Percentiles rank a stretch among this genome's conserved stretches.
phyloP scores from a whole-genome alignment of 2,888 invertebrate genomes.

The Noctua pronuba region DNA sequence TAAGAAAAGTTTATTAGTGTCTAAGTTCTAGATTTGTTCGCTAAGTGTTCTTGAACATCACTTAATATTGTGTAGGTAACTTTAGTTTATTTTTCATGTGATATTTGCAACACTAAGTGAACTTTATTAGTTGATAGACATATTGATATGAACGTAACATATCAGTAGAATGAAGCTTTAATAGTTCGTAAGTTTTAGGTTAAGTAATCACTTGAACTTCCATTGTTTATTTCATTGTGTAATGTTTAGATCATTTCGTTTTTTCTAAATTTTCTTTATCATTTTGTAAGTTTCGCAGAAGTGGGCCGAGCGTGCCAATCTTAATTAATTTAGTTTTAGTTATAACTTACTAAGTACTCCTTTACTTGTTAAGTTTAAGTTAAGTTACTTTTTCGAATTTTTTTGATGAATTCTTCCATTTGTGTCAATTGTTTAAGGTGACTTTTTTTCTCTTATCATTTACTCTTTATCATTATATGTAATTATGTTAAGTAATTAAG shows the following conservation, averaged over 20 bases:
- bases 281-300: slow-evolving; percentile 69
- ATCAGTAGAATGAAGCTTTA: slow-evolving; percentile 80
- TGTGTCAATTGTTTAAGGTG: slow-evolving; percentile 75
- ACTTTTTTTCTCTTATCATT: slow-evolving; percentile 56
- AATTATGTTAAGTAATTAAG: slow-evolving; percentile 45
- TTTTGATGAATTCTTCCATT: slow-evolving; percentile 80
- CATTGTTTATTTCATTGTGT: slow-evolving; percentile 34
- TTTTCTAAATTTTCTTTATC: slow-evolving; percentile 63
- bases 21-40: slow-evolving; percentile 41
- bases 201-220: slow-evolving; percentile 44
- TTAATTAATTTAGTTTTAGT: slow-evolving; percentile 67
- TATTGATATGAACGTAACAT: slow-evolving; percentile 63
- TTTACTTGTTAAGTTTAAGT: slow-evolving; percentile 56
- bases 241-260: slow-evolving; percentile 51
- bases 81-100: slow-evolving; percentile 60
- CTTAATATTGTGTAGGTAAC: slow-evolving; percentile 49
- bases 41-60: slow-evolving; percentile 44
- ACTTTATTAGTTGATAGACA: slow-evolving; percentile 43
- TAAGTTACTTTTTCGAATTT: slow-evolving; percentile 62
- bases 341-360: slow-evolving; percentile 21
- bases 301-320: slow-evolving; percentile 89
- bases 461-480: slow-evolving; percentile 42
- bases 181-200: slow-evolving; percentile 73
- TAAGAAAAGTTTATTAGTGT: slow-evolving; percentile 67
- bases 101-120: slow-evolving; percentile 55